Evolutionary conservation across 2,888 invertebrate species (phyloP).

Genomic region (Punctoribates punctum): DNA sequence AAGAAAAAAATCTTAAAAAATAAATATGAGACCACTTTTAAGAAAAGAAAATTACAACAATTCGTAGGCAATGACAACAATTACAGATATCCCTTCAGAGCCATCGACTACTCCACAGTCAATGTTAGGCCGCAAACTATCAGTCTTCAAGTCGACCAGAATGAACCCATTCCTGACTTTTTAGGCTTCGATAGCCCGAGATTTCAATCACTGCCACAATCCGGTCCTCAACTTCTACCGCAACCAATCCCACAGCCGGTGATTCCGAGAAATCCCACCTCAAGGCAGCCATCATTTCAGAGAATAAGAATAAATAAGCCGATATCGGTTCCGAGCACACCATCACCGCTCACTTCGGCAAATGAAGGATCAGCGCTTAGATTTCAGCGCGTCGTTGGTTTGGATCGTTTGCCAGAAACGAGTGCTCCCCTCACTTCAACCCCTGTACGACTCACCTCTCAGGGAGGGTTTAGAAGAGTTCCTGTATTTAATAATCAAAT

Average conservation of each 20-base stretch:
- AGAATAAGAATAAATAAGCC: conserved; percentile 30
- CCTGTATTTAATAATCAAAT: conserved; percentile 41
- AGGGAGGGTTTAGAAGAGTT: conserved; percentile 38
- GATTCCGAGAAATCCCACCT: background rate
- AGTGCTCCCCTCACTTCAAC: background rate
- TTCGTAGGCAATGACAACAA: conserved; percentile 44
- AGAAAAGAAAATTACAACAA: conserved; percentile 47
- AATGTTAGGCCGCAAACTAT: conserved; percentile 33
- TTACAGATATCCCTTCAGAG: conserved; percentile 8
- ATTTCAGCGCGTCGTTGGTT: conserved; percentile 39
- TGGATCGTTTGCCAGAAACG: conserved; percentile 34
- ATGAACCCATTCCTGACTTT: conserved; percentile 24
- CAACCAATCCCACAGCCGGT: background rate
- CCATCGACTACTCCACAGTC: conserved; percentile 40
- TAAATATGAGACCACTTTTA: conserved; percentile 32
- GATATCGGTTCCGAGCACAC: background rate
- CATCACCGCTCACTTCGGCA: background rate
- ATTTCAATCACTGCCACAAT: background rate
- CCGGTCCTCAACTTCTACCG: background rate
- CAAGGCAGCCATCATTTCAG: conserved; percentile 40
- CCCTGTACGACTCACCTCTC: background rate
- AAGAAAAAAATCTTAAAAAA: conserved; percentile 10
- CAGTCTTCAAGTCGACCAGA: conserved; percentile 30
- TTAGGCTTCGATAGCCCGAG: conserved; percentile 32
- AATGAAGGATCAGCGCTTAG: conserved; percentile 26